phyloP scores from a whole-genome alignment of 2,113 vertebrate species.

The Peromyscus californicus region DNA sequence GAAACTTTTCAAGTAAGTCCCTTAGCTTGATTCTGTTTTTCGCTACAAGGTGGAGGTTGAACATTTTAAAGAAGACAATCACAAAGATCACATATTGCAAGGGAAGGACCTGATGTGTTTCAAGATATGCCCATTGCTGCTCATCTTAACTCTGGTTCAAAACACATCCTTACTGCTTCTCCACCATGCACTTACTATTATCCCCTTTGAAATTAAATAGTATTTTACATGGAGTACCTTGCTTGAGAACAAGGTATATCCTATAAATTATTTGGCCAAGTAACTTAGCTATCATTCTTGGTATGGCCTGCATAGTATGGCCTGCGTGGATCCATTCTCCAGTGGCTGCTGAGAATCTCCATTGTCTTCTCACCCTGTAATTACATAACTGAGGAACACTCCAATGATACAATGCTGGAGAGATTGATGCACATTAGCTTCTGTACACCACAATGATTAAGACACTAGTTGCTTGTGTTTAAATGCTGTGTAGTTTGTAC shows the following conservation, averaged over 20 bases:
- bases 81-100: not conserved
- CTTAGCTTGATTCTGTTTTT: not conserved
- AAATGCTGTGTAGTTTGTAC: slow-evolving; percentile 18
- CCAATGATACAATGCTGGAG: not conserved
- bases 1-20: not conserved
- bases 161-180: not conserved
- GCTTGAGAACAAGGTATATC: not conserved
- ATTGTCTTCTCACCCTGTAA: not conserved
- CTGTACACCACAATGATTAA: slow-evolving; percentile 65
- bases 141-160: not conserved
- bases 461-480: slow-evolving; percentile 48
- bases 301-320: too few species aligned
- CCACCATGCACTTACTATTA: not conserved
- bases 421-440: slow-evolving; percentile 29
- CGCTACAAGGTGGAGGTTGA: not conserved
- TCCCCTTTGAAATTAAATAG: not conserved
- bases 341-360: not conserved
- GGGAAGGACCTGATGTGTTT: fast-evolving
- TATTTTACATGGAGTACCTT: not conserved
- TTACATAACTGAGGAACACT: slow-evolving; percentile 29
- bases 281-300: not conserved
- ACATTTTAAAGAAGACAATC: not conserved
- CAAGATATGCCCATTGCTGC: not conserved
- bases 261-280: not conserved
- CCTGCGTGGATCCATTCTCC: not conserved